Base-by-base conservation (phyloP, 2,113 vertebrate species). In the Saguinus imperator region DNA sequence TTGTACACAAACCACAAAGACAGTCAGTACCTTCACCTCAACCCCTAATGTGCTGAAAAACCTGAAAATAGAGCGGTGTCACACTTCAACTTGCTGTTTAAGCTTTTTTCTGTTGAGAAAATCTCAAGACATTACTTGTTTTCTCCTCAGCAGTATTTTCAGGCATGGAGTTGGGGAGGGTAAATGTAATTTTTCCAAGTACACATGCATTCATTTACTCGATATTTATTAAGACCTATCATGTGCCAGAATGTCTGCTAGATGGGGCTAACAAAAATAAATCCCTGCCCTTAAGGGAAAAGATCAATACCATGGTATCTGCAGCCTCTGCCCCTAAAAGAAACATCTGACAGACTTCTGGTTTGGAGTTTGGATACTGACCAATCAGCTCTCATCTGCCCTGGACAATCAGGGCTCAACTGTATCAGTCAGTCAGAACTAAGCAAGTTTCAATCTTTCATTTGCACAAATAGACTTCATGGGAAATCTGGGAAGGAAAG, bases 71-170 rank as follows among this genome's bases (percentile, higher is more conserved):
- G 87, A 88, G 48, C 37, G 48, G 18, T 32, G 29, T 35, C 55
- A 52, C 37, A 18, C 82, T 95, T 83, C 72, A 84, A 77, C 72
- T 52, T 96, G 90, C 32, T 89, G 8, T 91, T 83, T 92, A 94
- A 97, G 70, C 16, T 89, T 92, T 82, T 37, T 70, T 80, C 91
- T 89, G 48, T 73, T 50, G 48, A 91, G 77, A 75, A 81, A 81
- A 84, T 43, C 40, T 92, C 76, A 70, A 76, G 82, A 61, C 81
- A 6, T 72, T 64, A 76, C 61, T 57, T 52, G 58, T 84, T 85
- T 87, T 89, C 68, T 84, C 61, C 80, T 84, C 66, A 82, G 80
- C 86, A 82, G 87, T 57, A 85, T 94, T 55, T 45, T 75, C 55
- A 35, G 35, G 50, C n/a, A 43, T 1, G 6, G 58, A 55, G 7